Evolutionary conservation across 1,140 invertebrate genomes (phyloP).

Genomic region (Oppia nitens): DNA sequence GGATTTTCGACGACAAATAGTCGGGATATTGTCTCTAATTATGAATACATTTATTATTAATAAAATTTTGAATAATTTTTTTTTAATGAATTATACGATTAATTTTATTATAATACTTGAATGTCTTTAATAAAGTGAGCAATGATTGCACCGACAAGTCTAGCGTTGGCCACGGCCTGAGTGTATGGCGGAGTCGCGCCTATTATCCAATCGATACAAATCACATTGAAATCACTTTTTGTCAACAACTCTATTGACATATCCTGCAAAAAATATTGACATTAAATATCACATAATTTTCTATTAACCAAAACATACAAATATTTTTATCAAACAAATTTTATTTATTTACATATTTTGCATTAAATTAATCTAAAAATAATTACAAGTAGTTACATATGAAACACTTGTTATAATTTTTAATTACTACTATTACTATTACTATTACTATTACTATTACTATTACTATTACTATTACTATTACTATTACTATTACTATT

Average conservation of each 20-base stretch:
- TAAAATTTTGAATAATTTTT: neutral
- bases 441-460: too few species aligned
- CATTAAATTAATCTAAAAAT: too few species aligned
- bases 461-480: too few species aligned
- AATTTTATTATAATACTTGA: slow-evolving; percentile 28
- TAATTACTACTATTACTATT: too few species aligned
- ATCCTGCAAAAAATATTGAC: slow-evolving; percentile 31
- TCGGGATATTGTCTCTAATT: slow-evolving; percentile 31
- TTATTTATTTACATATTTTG: too few species aligned
- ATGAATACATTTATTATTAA: slow-evolving; percentile 25
- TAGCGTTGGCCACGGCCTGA: slow-evolving; percentile 75
- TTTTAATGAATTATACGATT: neutral
- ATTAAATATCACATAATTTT: too few species aligned
- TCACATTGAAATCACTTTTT: slow-evolving; percentile 48
- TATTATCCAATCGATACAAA: slow-evolving; percentile 63
- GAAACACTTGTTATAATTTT: too few species aligned
- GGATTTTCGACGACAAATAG: slow-evolving; percentile 14
- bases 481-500: too few species aligned
- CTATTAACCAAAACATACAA: too few species aligned
- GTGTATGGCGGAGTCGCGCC: slow-evolving; percentile 71
- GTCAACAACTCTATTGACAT: slow-evolving; percentile 44
- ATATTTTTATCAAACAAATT: too few species aligned
- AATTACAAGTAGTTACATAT: too few species aligned
- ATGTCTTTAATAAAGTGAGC: slow-evolving; percentile 44
- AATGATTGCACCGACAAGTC: slow-evolving; percentile 60